Evolutionary conservation across 2,888 invertebrate species (phyloP), one percentile per base, ranked within the genome.

Genomic region (Polydrusus tereticollis): DNA sequence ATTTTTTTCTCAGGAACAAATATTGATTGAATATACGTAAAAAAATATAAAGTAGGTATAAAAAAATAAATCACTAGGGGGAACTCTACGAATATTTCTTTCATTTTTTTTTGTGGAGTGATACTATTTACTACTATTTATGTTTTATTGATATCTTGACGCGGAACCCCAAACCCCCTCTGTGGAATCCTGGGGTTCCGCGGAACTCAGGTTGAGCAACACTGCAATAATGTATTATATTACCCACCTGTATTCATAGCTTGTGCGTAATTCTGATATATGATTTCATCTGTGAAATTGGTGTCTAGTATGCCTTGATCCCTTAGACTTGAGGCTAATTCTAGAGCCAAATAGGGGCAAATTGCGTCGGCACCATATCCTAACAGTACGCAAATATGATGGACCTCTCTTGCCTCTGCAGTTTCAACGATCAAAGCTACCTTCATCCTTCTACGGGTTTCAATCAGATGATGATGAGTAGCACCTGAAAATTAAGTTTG

Each of bases 281-380:
- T 93, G 66, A 91, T 89, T 5, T 93, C 90, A 83, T 98, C 96
- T 0, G 92, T 90, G 1, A 94, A 87, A 2, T 88, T 87, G 0
- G 90, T 88, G 78, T 95, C 94, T 29, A 99, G 86, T 7, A 98
- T 90, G 45, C 94, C 94, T 86, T 98, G 95, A 79, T 92, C 91
- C 26, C 98, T 90, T 8, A 99, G 88, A 36, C 94, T 91, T 77
- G 92, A 91, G 20, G 98, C 95, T 78, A 98, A 90, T 86, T 99
- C 99, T 85, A 97, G 95, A 1, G 98, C 97, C 73, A 99, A 86
- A 86, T 98, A 99, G 0, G 99, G 99, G 80, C 99, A 99, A 78
- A 99, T 94, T 0, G 96, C 99, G 87, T 99, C 99, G 1, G 98
- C 98, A 29, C 99, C 99, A 84, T 97, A 99, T 63, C 92, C 99